Conservation (phyloP, 2,113 vertebrate genomes). For the Psittacula cyanocephala region DNA sequence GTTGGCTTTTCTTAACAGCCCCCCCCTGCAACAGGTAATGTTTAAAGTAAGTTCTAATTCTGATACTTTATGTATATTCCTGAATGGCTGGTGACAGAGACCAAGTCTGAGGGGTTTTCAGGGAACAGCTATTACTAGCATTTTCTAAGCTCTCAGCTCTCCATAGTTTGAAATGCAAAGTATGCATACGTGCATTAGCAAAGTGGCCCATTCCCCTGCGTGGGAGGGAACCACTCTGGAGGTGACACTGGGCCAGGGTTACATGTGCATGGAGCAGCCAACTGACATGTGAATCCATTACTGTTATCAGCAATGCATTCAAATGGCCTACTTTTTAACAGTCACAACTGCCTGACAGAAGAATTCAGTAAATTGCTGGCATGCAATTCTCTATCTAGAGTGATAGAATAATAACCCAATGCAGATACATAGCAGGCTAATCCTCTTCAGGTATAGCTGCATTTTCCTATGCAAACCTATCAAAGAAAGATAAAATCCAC, state of each 20-base stretch:
- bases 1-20: background rate
- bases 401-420: background rate
- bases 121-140: background rate
- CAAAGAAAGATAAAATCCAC: background rate
- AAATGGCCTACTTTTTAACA: slow-evolving; percentile 62
- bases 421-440: background rate
- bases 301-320: slow-evolving; percentile 56
- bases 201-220: slow-evolving; percentile 7
- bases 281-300: slow-evolving; percentile 53
- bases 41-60: background rate
- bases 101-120: background rate
- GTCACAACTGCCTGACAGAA: slow-evolving; percentile 1
- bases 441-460: background rate
- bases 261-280: slow-evolving; percentile 17
- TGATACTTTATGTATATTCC: background rate
- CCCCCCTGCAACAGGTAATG: background rate
- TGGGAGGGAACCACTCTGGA: background rate
- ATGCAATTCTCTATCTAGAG: background rate
- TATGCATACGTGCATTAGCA: slow-evolving; percentile 25
- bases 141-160: background rate
- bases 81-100: background rate
- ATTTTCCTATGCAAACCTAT: background rate
- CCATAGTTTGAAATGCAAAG: slow-evolving; percentile 33
- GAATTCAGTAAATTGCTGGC: slow-evolving; percentile 14
- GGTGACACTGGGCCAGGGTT: slow-evolving; percentile 56